Base-by-base conservation (phyloP, 2,797 vertebrate species). In the Tauraco hartlaubi region DNA sequence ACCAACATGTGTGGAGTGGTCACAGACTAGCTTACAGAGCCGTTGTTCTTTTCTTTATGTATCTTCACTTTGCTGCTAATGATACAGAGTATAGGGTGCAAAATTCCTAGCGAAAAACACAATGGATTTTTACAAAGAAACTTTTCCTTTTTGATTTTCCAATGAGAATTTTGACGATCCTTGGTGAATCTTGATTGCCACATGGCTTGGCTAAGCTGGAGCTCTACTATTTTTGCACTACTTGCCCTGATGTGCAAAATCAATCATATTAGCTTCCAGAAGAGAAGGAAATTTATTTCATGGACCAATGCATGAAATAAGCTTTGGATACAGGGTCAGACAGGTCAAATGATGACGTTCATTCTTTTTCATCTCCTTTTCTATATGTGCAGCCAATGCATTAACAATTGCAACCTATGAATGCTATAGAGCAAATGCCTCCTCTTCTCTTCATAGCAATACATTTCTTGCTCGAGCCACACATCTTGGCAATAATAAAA, bases 401-500 rank as follows among this genome's bases (percentile, higher is more conserved):
- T 96, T 95, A 96, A 92, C 85, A 92, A 74, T 72, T 85, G 76
- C 55, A 82, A 80, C 76, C 22, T 51, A 18, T 85, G 86, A 85
- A 46, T 67, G 61, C 46, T 44, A 15, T 26, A 23, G 14, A 83
- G 44, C 2, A 2, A 90, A 67, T 67, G 8, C 46, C 15, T 63
- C 46, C 68, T 81, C 76, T 88, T 46, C 15, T 77, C 52, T 59
- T 85, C 81, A 71, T 21, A 79, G 58, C 83, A 68, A 58, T 51
- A 37, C 33, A 23, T 31, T 84, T 63, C 20, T 69, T 87, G 35
- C 51, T 92, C 83, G n/a, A 80, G 52, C 37, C 75, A 62, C 44
- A 14, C 33, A 74, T 93, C 79, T 78, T 80, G 68, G 76, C 94
- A 83, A 90, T 94, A 87, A 79, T 52, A 87, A 94, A 95, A 85